Base-by-base conservation (phyloP, 2,888 invertebrate species). In the Drosophila pseudotakahashii region DNA sequence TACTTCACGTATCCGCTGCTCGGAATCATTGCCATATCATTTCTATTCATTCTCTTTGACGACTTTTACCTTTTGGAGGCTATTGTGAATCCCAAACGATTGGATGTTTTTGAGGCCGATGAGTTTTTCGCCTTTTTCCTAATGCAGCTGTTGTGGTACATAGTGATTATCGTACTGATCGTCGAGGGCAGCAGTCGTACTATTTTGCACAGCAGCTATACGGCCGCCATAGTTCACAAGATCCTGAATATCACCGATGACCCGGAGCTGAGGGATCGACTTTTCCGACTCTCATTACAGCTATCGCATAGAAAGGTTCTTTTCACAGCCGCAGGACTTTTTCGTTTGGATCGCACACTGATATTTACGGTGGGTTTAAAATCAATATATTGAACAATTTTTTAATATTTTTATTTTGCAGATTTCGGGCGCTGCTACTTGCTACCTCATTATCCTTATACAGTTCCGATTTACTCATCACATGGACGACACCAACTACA, bases 321-420 rank as follows among this genome's bases (percentile, higher is more conserved):
- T 3, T 92, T 92, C 39, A 91, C 92, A 1, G 92, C 92, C 2
- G 92, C 91, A 2, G 92, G 92, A 39, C 67, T 92, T 2, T 92
- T 92, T 74, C 85, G 89, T 10, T 81, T 92, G 77, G 92, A 92
- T 79, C 89, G 92, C 13, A 91, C 92, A 4, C 77, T 92, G 2
- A 88, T 92, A 57, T 92, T 92, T 77, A 92, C 92, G 39, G 92
- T 92, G 64, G 64, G 84, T 62, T 14, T 2, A 6, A 7, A 13
- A 1, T 7, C 7, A 1, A n/a, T 7, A 32, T 2, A 10, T 26
- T 30, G 0, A 10, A 11, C 14, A 11, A 4, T 16, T 14, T 2
- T 3, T 32, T 5, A 10, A 13, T 7, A 23, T 14, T 2, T 63
- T 23, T 36, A 4, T 30, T n/a, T 57, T 72, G 7, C 59, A 92